phyloP scores from a whole-genome alignment of 2,113 vertebrate genomes.

The Pogona vitticeps region DNA sequence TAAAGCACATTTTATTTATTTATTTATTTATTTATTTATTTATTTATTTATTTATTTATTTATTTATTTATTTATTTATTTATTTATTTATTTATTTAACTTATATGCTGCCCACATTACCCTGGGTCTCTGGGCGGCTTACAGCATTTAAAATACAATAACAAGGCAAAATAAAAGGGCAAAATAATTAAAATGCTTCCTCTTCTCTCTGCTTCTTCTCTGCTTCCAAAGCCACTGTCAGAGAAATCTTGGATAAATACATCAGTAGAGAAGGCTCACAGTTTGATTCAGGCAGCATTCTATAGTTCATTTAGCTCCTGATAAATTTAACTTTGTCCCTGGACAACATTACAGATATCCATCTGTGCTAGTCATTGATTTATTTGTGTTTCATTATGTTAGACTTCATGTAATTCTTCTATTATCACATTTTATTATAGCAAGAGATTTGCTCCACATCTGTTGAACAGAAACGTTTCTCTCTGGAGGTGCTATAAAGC shows the following conservation, averaged over 20 bases:
- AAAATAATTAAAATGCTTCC: no score
- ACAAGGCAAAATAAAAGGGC: no score
- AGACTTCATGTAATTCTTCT: background rate
- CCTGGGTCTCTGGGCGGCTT: no score
- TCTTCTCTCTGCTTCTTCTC: background rate
- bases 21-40: no score
- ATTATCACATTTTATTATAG: slow-evolving; percentile 35
- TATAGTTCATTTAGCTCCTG: background rate
- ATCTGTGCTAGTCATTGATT: background rate
- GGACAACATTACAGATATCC: slow-evolving; percentile 11
- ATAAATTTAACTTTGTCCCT: background rate
- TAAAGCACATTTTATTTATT: no score
- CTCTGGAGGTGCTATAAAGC: slow-evolving; percentile 46
- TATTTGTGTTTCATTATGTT: background rate
- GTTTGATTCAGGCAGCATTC: background rate
- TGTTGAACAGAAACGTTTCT: slow-evolving; percentile 54
- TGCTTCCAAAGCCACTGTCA: background rate
- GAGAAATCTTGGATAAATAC: background rate
- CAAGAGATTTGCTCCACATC: slow-evolving; percentile 48
- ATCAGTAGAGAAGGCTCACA: background rate
- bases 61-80: no score
- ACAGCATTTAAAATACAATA: no score
- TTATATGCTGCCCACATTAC: no score
- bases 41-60: no score
- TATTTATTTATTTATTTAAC: no score